A percentile compares a stretch with the other conserved stretches of the same genome.
phyloP scores from a whole-genome alignment of 2,113 vertebrate species.

The Micronycteris hirsuta region DNA sequence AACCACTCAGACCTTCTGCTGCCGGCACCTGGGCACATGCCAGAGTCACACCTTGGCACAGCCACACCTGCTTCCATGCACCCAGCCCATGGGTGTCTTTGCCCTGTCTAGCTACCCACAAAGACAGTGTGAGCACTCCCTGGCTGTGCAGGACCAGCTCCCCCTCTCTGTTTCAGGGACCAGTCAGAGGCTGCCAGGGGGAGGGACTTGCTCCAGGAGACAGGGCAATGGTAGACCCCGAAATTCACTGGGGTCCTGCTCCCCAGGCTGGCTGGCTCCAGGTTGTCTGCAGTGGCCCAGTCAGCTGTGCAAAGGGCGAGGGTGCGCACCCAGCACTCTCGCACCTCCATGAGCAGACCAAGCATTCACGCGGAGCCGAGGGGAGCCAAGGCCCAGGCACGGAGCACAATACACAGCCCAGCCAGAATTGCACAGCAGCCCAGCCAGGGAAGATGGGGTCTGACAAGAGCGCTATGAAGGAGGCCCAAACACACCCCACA shows the following conservation, averaged over 20 bases:
- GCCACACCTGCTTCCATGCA: not conserved
- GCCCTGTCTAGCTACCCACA: not conserved
- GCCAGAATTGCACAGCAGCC: not conserved
- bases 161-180: not conserved
- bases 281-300: not conserved
- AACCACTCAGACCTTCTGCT: too few relatives aligned
- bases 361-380: fast-evolving
- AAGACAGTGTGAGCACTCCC: not conserved
- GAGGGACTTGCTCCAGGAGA: not conserved
- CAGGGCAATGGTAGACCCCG: not conserved
- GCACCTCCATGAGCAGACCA: not conserved
- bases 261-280: not conserved
- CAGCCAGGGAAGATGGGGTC: not conserved
- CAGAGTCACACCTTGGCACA: not conserved
- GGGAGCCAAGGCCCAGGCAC: not conserved
- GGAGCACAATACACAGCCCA: not conserved
- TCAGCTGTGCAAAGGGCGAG: too few relatives aligned
- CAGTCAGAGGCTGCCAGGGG: not conserved
- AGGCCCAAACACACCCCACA: not conserved
- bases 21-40: not conserved
- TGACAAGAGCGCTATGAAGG: fast-evolving
- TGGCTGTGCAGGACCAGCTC: not conserved
- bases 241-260: not conserved
- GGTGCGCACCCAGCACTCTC: not conserved
- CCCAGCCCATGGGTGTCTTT: not conserved